Base-by-base conservation (phyloP, 2,797 vertebrate species). In the Enteromius trimaculatus region DNA sequence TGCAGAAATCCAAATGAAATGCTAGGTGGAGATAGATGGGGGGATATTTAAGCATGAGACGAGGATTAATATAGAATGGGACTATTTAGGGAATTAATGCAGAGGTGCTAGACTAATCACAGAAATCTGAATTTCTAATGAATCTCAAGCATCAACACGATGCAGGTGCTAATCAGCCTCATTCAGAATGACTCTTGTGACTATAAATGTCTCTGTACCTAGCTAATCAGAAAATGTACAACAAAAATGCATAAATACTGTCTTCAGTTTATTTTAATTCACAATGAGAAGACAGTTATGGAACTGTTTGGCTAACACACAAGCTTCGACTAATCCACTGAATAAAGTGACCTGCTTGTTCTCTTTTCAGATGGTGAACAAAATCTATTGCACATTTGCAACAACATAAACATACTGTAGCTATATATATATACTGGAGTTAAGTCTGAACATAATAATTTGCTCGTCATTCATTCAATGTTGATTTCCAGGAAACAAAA, bases 51-150 rank as follows among this genome's bases (percentile, higher is more conserved):
- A 71, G 66, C 21, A 72, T 23, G 29, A 34, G 75, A 39, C n/a
- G 51, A 21, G 69, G 44, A 86, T 80, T 85, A 62, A 83, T 83
- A 65, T 82, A 80, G 72, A 83, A 86, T 55, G 44, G 23, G 64
- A 79, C 65, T 77, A 85, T 42, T 83, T 83, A 31, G 51, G 7
- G 64, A 86, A 85, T 86, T 64, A 77, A 85, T 81, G 71, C 74
- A 21, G 72, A 85, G n/a, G 80, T 77, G 80, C 51, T 77, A 58
- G 76, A 78, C 71, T 78, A 86, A 88, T 83, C 83, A 81, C 39
- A 1, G 51, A 76, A 60, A 83, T 88, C 44, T 79, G 85, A 83
- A 83, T 83, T 83, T 83, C 51, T 86, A 85, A 88, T 86, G 68
- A 83, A 75, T 81, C 81, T 55, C 8, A 37, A 29, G n/a, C 78